Conservation (phyloP, 2,113 vertebrate species). For the Chaetops frenatus region DNA sequence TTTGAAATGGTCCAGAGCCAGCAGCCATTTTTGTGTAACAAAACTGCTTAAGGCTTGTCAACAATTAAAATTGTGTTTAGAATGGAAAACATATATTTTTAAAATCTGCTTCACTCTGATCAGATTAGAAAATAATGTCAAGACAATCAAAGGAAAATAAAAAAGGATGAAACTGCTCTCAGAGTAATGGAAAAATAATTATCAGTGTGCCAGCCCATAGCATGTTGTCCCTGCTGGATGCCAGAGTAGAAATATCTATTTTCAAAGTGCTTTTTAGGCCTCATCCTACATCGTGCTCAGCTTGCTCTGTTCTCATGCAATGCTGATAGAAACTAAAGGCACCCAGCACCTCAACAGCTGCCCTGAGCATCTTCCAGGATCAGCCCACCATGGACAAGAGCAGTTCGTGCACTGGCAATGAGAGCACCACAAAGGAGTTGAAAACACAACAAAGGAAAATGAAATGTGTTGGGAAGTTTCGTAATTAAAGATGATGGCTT, state of each 20-base stretch:
- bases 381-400: not conserved
- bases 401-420: not conserved
- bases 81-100: not conserved
- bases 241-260: not conserved
- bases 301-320: not conserved
- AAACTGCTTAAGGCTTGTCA: not conserved
- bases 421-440: not conserved
- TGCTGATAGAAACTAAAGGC: not conserved
- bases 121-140: conserved; percentile 4
- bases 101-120: not conserved
- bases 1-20: not conserved
- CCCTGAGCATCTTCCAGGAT: not conserved
- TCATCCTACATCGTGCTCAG: not conserved
- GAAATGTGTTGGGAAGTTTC: not conserved
- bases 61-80: not conserved
- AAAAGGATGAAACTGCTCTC: conserved; percentile 9
- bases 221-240: not conserved
- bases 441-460: not conserved
- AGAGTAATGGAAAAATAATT: conserved; percentile 45
- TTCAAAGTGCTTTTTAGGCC: not conserved
- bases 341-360: not conserved
- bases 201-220: not conserved
- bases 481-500: not conserved
- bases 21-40: not conserved
- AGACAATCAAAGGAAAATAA: conserved; percentile 16